Percentiles rank a stretch among this genome's conserved stretches.
Evolutionary conservation across 2,797 vertebrate genomes (phyloP).

Genomic region (Aulostomus chinensis): DNA sequence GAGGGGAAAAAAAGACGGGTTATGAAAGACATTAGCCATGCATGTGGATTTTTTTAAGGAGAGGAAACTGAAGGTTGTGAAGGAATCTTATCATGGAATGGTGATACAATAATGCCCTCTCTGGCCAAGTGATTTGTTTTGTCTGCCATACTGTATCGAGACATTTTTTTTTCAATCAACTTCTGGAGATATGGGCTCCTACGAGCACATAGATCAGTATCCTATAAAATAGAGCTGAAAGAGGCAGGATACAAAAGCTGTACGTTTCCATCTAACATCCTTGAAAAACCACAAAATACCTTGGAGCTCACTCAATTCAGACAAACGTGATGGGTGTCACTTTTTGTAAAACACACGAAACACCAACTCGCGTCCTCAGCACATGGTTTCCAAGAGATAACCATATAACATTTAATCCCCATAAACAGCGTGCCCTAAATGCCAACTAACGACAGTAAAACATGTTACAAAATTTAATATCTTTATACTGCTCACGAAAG

Average conservation of each 20-base stretch:
- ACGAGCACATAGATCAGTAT: not conserved
- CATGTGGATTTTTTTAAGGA: conserved; percentile 5
- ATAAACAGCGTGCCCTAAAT: too few relatives aligned
- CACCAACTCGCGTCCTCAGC: too few relatives aligned
- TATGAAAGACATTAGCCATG: conserved; percentile 32
- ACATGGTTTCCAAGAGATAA: too few relatives aligned
- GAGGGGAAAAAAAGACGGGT: conserved; percentile 20
- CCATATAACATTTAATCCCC: too few relatives aligned
- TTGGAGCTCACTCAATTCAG: not conserved
- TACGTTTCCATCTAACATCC: not conserved
- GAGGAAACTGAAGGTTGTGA: conserved; percentile 15
- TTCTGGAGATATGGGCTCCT: not conserved
- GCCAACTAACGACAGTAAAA: too few relatives aligned
- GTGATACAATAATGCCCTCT: not conserved
- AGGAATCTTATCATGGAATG: conserved; percentile 17
- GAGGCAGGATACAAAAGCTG: not conserved
- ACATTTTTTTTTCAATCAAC: conserved; percentile 24
- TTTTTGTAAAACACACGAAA: too few relatives aligned
- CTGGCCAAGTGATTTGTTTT: conserved; percentile 6
- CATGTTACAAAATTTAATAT: too few relatives aligned
- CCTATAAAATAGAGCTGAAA: not conserved
- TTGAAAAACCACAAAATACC: not conserved
- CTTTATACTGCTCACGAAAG: too few relatives aligned
- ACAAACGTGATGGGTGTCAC: not conserved
- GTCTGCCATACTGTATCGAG: conserved; percentile 9